Conservation (phyloP, 1,140 invertebrate species). For the Cyphomyrmex costatus region DNA sequence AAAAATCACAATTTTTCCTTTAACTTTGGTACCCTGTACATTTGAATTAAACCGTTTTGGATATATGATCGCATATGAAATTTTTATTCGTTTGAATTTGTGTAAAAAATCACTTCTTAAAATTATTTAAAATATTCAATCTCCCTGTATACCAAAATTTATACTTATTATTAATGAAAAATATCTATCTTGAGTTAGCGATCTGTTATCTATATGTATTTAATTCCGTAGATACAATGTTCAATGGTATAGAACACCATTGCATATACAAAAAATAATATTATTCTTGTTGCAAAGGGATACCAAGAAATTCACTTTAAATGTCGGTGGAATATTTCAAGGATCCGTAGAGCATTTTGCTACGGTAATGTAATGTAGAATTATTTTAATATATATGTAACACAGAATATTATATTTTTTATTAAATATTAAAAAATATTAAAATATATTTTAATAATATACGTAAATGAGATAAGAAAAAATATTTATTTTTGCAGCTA, state of each 20-base stretch:
- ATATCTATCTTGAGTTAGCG: not conserved
- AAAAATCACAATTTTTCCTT: no score
- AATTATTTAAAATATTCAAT: no score
- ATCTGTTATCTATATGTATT: not conserved
- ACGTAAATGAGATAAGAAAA: not conserved
- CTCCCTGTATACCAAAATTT: no score
- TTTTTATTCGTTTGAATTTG: no score
- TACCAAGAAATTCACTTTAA: not conserved
- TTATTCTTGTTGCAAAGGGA: constrained; percentile 13
- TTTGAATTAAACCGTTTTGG: no score
- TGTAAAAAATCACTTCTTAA: no score
- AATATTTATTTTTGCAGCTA: constrained; percentile 17
- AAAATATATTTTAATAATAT: not conserved
- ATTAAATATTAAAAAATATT: no score
- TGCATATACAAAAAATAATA: constrained; percentile 12
- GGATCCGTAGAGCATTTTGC: not conserved
- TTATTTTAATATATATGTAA: not conserved
- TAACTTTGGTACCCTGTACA: no score
- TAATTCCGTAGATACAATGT: constrained; percentile 15
- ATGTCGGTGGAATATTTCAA: not conserved
- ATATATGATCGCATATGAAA: no score
- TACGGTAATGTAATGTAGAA: not conserved
- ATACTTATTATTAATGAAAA: no score
- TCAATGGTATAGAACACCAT: constrained; percentile 7
- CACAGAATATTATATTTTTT: no score